Conservation (phyloP, 1,140 invertebrate genomes). For the Helicorthomorpha holstii region DNA sequence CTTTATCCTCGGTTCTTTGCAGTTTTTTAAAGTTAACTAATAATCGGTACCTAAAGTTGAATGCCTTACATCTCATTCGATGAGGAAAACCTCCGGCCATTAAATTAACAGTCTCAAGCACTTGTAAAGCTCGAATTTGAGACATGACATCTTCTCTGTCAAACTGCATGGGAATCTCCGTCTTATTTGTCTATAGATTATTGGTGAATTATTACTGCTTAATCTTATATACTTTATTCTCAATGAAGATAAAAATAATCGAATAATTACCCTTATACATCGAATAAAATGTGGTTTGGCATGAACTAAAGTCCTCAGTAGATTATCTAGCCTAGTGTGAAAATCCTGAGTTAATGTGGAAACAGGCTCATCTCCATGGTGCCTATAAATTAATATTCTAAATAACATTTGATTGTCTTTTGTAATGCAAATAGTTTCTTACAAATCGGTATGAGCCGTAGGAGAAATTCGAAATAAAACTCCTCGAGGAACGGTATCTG, state of each 20-base stretch:
- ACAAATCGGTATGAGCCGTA: conserved; percentile 69
- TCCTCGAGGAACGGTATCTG: conserved; percentile 58
- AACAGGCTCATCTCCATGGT: conserved; percentile 71
- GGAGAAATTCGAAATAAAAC: conserved; percentile 76
- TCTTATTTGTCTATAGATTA: conserved; percentile 42
- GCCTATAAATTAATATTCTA: conserved; percentile 22
- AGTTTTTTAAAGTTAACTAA: conserved; percentile 57
- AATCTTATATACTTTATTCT: too few relatives aligned
- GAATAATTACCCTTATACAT: conserved; percentile 47
- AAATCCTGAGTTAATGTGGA: conserved; percentile 88
- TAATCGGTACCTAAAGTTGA: conserved; percentile 65
- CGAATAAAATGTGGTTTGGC: conserved; percentile 84
- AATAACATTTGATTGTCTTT: background rate
- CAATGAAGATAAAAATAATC: too few relatives aligned
- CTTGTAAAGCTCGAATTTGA: conserved; percentile 75
- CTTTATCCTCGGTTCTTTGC: conserved; percentile 56
- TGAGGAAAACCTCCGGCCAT: conserved; percentile 78
- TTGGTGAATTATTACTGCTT: background rate
- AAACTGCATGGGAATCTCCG: conserved; percentile 54
- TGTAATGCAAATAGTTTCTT: conserved; percentile 19
- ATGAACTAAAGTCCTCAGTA: conserved; percentile 75
- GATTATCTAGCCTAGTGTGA: conserved; percentile 77
- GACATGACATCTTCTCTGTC: conserved; percentile 60
- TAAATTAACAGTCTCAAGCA: conserved; percentile 84
- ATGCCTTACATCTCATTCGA: conserved; percentile 87